Conservation (phyloP, 1,140 invertebrate species). For the honey bee (Apis mellifera) region Amel_HAv3.1 CM009944.2:1091501-1092000, state of each 20-base stretch:
- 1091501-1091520: neutral
- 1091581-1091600: slow-evolving; percentile 39
- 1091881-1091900: slow-evolving; percentile 38
- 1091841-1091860: slow-evolving; percentile 40
- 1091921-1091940: neutral
- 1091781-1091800: slow-evolving; percentile 52
- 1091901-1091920: neutral
- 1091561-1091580: neutral
- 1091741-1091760: slow-evolving; percentile 74
- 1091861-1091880: slow-evolving; percentile 55
- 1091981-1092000: neutral
- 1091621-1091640: slow-evolving; percentile 33
- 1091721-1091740: slow-evolving; percentile 49
- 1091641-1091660: slow-evolving; percentile 31
- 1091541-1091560: neutral
- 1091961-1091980: neutral
- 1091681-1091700: slow-evolving; percentile 37
- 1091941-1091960: neutral
- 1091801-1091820: neutral
- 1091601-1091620: slow-evolving; percentile 12
- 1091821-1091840: slow-evolving; percentile 36
- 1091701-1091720: slow-evolving; percentile 41
- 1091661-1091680: neutral
- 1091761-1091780: slow-evolving; percentile 22
- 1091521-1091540: neutral